Evolutionary conservation across 2,797 vertebrate genomes (phyloP), one percentile per base, ranked within the genome.

Genomic region (Leptoclinus maculatus): DNA sequence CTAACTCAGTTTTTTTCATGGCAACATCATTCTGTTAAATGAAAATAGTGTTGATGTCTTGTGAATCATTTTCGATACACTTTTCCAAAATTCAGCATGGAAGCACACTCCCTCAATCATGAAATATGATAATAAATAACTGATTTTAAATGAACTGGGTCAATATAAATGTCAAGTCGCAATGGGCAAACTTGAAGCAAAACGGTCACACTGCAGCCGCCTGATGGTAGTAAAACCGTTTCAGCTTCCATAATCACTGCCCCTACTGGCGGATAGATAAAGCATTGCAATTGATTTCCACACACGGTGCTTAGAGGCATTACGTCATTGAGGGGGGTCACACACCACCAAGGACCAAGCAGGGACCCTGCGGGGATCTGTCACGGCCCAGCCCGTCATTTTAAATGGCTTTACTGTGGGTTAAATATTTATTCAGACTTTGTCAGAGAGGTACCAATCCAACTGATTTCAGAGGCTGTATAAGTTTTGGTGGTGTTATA

Each of bases 241-340:
- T 51, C n/a, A 23, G n/a, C 47, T 23, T 11, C 49, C 23, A 16
- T 29, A 56, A 56, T 16, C 27, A 29, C 53, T 16, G 13, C 27
- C 53, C 53, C 53, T 56, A 7, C 53, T 7, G 53, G 25, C 29
- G 25, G 25, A 16, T 21, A 14, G 66, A 43, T 32, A 45, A 58
- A 43, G 12, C 53, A n/a, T 34, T 70, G 54, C 54, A 32, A 34
- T 16, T 58, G 54, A 43, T 70, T 70, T 58, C 21, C 39, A 69
- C 54, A 12, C 54, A 34, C 45, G 4, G 0, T 23, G 51, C 66
- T 69, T 56, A 19, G 51, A 25, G 19, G 54, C 19, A 32, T 69
- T n/a, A 32, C 17, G 38, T 21, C 53, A 45, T 45, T 19, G 17
- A 65, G 38, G 38, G 25, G 67, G 19, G 59, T 66, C 54, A 36